Base-by-base conservation (phyloP, 1,140 invertebrate genomes). In the Aporrectodea caliginosa region DNA sequence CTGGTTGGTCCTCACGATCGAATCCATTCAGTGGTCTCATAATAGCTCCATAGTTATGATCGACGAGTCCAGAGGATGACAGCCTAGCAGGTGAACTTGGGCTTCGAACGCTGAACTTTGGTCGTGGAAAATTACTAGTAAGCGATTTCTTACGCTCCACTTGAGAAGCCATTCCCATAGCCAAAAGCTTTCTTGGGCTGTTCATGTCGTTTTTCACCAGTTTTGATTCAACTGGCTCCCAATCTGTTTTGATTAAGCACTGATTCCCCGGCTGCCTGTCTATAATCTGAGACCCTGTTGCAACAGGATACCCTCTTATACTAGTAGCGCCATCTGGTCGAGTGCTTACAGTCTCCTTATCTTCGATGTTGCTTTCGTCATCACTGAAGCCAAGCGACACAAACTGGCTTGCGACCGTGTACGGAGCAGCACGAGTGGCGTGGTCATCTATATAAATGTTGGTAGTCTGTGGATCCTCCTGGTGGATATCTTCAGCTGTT, bases 341-440 rank as follows among this genome's bases (percentile, higher is more conserved):
- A 12, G 43, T 22, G 22, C 27, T 43, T n/a, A 80, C 83, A 75
- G 71, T 82, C 22, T 84, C 84, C 68, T 84, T 83, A 72, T 84
- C 84, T 75, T 82, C 83, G 34, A 84, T 83, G 81, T 83, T 84
- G 22, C 85, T 85, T 29, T 86, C 85, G 1, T 81, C 80, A 80
- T 84, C 85, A 31, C 84, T 85, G 35, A 76, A 76, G 29, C 82
- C 85, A 80, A 86, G 86, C 12, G 86, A 85, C 14, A 84, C 85
- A 84, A 84, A 86, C 77, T 87, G 86, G 84, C 86, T 87, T 70
- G 85, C 86, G 22, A 87, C 83, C n/a, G 87, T 88, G 77, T 84
- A 87, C 34, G 87, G 87, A 30, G 86, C 86, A 32, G 87, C 86
- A 27, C 85, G 80, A 22, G 87, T 88, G 22, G 86, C 87, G 83